Percentiles rank a stretch among this genome's conserved stretches.
phyloP scores from a whole-genome alignment of 1,140 invertebrate genomes.

The Papilio glaucus region DNA sequence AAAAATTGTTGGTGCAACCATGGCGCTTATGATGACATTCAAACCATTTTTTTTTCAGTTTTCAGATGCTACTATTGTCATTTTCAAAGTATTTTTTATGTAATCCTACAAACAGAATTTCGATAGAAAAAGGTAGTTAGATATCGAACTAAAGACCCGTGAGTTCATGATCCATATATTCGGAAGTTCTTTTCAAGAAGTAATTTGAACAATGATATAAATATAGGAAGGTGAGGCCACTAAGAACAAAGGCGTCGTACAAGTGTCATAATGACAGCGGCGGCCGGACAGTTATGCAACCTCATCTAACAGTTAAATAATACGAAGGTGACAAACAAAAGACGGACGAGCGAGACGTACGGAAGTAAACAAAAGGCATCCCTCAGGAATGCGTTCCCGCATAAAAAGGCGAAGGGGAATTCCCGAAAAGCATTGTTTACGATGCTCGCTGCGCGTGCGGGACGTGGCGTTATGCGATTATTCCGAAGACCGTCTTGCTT shows the following conservation, averaged over 20 bases:
- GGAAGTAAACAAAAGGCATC: conserved; percentile 77
- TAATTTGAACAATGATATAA: conserved; percentile 5
- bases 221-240: background rate
- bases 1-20: too few relatives aligned
- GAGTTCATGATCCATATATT: background rate
- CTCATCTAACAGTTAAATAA: conserved; percentile 54
- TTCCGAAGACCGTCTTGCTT: conserved; percentile 63
- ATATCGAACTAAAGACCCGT: background rate
- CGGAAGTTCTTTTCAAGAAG: background rate
- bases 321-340: conserved; percentile 68
- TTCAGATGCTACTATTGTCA: too few relatives aligned
- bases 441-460: conserved; percentile 62
- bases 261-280: conserved; percentile 8
- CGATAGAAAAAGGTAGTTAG: background rate
- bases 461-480: conserved; percentile 69
- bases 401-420: conserved; percentile 77
- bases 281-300: conserved; percentile 57
- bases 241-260: conserved; percentile 9
- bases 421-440: conserved; percentile 82
- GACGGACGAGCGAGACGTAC: conserved; percentile 61
- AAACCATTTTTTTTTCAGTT: too few relatives aligned
- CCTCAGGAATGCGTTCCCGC: conserved; percentile 76
- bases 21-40: too few relatives aligned
- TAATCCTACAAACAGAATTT: too few relatives aligned
- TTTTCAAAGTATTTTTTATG: too few relatives aligned